phyloP scores from a whole-genome alignment of 2,113 vertebrate species.

The Gadus chalcogrammus region DNA sequence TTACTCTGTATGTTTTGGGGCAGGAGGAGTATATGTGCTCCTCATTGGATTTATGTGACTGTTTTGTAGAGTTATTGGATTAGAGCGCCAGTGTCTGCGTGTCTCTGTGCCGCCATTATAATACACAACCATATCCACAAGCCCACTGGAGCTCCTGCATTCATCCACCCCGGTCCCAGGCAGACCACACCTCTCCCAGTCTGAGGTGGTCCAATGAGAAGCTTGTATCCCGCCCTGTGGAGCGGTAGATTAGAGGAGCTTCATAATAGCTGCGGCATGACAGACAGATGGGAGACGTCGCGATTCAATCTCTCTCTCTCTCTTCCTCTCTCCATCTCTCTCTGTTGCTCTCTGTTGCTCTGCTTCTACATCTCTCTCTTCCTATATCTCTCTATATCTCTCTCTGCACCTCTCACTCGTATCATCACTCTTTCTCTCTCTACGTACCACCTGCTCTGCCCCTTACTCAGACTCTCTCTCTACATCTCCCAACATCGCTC shows the following conservation, averaged over 20 bases:
- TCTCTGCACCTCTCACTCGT: background rate
- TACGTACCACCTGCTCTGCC: background rate
- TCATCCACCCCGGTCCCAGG: too few species aligned
- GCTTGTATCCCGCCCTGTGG: too few species aligned
- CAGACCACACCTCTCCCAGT: too few species aligned
- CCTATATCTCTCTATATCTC: background rate
- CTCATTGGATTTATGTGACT: slow-evolving; percentile 36
- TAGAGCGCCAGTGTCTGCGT: slow-evolving; percentile 33
- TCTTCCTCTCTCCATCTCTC: too few species aligned
- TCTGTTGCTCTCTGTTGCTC: background rate
- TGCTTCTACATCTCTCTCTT: background rate
- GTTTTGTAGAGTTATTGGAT: slow-evolving; percentile 51
- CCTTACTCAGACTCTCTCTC: background rate
- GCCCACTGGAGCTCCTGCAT: too few species aligned
- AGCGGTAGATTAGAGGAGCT: too few species aligned
- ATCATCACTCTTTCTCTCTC: too few species aligned
- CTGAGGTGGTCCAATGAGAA: too few species aligned
- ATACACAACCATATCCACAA: too few species aligned
- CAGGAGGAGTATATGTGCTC: slow-evolving; percentile 22
- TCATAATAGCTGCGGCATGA: too few species aligned
- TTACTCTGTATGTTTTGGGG: slow-evolving; percentile 44
- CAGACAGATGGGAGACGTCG: too few species aligned
- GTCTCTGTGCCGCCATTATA: background rate
- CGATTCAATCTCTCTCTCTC: too few species aligned
- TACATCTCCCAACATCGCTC: background rate